A percentile compares a stretch with the other conserved stretches of the same genome.
Conservation (phyloP, 1,140 invertebrate genomes). For the Colletes latitarsis region DNA sequence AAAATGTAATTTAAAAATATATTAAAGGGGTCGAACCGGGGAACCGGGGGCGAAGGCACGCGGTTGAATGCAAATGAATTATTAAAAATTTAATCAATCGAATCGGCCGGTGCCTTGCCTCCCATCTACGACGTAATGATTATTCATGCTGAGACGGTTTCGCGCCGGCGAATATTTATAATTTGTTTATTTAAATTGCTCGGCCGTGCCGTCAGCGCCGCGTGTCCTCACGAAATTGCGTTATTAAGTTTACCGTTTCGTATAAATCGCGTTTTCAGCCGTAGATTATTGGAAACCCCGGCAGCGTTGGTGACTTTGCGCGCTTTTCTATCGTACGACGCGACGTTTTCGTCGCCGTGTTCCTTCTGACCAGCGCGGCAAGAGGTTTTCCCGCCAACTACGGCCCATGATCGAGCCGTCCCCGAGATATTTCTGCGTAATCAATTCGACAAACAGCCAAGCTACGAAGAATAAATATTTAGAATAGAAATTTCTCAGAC, state of each 20-base stretch:
- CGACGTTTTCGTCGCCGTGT: conserved; percentile 19
- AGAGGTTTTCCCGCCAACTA: conserved; percentile 27
- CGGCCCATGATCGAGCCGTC: neutral
- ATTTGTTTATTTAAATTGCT: conserved; percentile 81
- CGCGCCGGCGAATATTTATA: conserved; percentile 79
- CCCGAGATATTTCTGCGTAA: conserved; percentile 23
- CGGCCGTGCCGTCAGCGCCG: conserved; percentile 63
- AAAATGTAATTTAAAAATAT: conserved; percentile 79
- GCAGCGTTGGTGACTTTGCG: conserved; percentile 44
- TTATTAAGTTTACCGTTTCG: conserved; percentile 78
- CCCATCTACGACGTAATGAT: conserved; percentile 78
- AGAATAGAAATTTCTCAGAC: conserved; percentile 8
- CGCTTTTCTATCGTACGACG: conserved; percentile 29
- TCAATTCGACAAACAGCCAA: conserved; percentile 39
- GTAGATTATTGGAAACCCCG: conserved; percentile 63
- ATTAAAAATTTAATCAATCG: conserved; percentile 82
- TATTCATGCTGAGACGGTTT: conserved; percentile 80
- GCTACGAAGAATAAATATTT: conserved; percentile 24
- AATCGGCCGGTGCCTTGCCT: conserved; percentile 75
- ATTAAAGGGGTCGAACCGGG: conserved; percentile 68
- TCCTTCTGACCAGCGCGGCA: conserved; percentile 16
- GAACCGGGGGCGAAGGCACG: conserved; percentile 58
- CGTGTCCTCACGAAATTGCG: conserved; percentile 74
- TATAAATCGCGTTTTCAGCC: conserved; percentile 73
- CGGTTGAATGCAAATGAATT: conserved; percentile 80